Percentiles rank a stretch among this genome's conserved stretches.
Evolutionary conservation across 2,888 invertebrate species (phyloP).

Genomic region (Venustoraphidia nigricollis): DNA sequence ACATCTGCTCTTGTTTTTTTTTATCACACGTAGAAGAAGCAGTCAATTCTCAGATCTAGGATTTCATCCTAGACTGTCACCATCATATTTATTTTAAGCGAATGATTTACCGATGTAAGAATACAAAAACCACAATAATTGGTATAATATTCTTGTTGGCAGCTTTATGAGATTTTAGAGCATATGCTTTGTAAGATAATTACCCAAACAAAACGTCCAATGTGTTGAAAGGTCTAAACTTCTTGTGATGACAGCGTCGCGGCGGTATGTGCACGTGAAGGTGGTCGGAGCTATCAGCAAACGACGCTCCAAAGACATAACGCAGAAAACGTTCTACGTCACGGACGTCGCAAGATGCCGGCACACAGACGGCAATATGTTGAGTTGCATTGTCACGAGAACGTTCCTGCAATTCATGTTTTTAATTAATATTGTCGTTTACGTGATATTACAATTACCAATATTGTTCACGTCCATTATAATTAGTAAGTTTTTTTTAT

Average conservation of each 20-base stretch:
- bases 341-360: constrained; percentile 36
- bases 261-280: constrained; percentile 15
- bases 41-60: constrained; percentile 9
- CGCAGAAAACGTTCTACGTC: constrained; percentile 36
- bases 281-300: constrained; percentile 7
- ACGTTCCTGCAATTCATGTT: no score
- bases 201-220: constrained; percentile 28
- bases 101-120: background rate
- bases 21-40: constrained; percentile 14
- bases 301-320: background rate
- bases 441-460: no score
- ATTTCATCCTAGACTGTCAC: background rate
- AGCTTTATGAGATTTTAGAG: no score
- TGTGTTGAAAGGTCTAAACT: constrained; percentile 20
- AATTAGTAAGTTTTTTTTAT: no score
- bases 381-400: constrained; percentile 21
- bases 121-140: no score
- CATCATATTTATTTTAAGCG: background rate
- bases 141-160: no score
- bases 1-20: constrained; percentile 11
- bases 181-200: constrained; percentile 9
- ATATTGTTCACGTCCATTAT: no score
- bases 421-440: no score
- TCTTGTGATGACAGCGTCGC: constrained; percentile 17
- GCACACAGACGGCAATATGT: constrained; percentile 49